Conservation (phyloP, 2,888 invertebrate genomes). For the Bursaphelenchus okinawaensis region DNA sequence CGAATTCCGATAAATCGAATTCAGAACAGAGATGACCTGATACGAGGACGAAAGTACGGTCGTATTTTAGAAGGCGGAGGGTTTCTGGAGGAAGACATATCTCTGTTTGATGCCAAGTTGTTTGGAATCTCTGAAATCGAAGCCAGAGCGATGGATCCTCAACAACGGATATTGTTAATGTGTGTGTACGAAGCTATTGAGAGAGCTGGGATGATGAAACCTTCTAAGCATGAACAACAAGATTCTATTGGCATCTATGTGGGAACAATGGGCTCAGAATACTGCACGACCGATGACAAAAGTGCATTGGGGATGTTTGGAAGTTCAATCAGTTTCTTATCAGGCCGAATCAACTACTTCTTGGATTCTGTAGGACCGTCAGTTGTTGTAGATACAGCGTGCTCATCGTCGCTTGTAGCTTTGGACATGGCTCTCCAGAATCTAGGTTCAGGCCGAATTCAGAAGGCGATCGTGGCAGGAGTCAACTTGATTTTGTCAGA, state of each 20-base stretch:
- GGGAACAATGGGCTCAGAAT: slow-evolving; percentile 54
- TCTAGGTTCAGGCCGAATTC: slow-evolving; percentile 78
- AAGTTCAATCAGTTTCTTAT: slow-evolving; percentile 37
- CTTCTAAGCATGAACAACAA: background rate
- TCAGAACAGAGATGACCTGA: slow-evolving; percentile 38
- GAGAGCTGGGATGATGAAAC: slow-evolving; percentile 23
- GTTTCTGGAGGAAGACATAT: slow-evolving; percentile 34
- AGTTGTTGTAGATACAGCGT: slow-evolving; percentile 89
- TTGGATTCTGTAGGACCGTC: slow-evolving; percentile 66
- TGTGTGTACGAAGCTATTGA: slow-evolving; percentile 51
- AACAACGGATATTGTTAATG: slow-evolving; percentile 49
- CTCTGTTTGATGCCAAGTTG: slow-evolving; percentile 43
- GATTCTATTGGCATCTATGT: slow-evolving; percentile 39
- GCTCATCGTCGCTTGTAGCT: slow-evolving; percentile 89
- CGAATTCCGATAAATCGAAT: slow-evolving; percentile 45
- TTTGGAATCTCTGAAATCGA: slow-evolving; percentile 49
- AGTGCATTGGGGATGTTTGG: slow-evolving; percentile 36
- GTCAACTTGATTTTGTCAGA: slow-evolving; percentile 66
- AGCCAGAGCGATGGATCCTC: slow-evolving; percentile 52
- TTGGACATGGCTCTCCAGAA: slow-evolving; percentile 69
- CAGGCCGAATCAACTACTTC: slow-evolving; percentile 42
- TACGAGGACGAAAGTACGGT: slow-evolving; percentile 37
- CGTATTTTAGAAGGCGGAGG: slow-evolving; percentile 46
- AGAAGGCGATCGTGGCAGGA: slow-evolving; percentile 79
- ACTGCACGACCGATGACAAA: slow-evolving; percentile 13